Percentiles rank a stretch among this genome's conserved stretches.
Conservation (phyloP, 2,888 invertebrate genomes). For the Carpatolechia fugitivella region DNA sequence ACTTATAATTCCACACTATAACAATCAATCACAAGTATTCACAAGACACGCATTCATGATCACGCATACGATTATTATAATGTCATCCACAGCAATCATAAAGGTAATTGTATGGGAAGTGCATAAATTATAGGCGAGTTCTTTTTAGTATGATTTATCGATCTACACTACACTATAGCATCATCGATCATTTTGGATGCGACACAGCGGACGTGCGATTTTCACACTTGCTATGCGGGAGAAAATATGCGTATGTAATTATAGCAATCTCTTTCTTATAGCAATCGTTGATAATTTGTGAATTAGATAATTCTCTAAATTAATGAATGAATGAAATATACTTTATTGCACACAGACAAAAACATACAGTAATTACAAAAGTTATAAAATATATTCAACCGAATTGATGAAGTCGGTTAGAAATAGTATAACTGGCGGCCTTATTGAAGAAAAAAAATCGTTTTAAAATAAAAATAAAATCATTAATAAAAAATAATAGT, state of each 20-base stretch:
- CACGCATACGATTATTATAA: not conserved
- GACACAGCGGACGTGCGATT: not conserved
- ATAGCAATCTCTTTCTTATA: no score
- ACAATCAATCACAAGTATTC: not conserved
- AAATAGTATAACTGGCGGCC: no score
- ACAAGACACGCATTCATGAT: not conserved
- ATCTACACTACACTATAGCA: not conserved
- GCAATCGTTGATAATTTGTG: no score
- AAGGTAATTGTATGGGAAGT: not conserved
- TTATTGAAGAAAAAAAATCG: no score
- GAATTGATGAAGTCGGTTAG: no score
- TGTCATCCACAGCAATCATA: not conserved
- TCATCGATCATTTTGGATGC: not conserved
- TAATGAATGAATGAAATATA: no score
- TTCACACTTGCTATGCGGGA: slow-evolving; percentile 1
- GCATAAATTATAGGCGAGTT: not conserved
- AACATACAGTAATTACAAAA: no score
- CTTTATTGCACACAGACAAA: no score
- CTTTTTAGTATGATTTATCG: not conserved
- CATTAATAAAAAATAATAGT: no score
- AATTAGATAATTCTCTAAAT: no score
- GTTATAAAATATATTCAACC: no score
- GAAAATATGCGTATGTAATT: not conserved
- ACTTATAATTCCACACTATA: not conserved
- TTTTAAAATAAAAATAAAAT: no score